A percentile compares a stretch with the other conserved stretches of the same genome.
phyloP scores from a whole-genome alignment of 2,113 vertebrate species.

The Glareola pratincola region DNA sequence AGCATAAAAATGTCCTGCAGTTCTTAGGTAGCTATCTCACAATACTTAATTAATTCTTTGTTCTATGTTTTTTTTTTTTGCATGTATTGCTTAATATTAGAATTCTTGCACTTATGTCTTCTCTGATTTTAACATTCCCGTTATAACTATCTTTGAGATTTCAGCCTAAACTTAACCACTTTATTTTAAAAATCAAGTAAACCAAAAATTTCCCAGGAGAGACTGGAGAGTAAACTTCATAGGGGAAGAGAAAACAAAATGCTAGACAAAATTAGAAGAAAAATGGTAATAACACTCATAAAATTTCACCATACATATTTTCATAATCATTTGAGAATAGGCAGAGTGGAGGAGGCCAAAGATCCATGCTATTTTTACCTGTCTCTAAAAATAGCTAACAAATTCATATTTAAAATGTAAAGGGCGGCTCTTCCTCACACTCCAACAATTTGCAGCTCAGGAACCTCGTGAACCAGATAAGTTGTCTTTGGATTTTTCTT shows the following conservation, averaged over 20 bases:
- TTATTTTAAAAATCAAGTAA: not conserved
- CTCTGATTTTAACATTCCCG: not conserved
- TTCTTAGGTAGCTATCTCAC: not conserved
- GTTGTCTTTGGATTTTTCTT: not conserved
- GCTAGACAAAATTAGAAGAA: not conserved
- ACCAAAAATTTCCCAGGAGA: not conserved
- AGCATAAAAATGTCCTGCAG: not conserved
- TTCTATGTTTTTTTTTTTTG: not conserved
- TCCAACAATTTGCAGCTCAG: not conserved
- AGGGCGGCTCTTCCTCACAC: not conserved
- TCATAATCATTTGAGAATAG: not conserved
- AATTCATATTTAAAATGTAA: not conserved
- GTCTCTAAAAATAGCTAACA: not conserved
- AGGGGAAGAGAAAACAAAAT: not conserved
- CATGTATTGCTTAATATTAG: not conserved
- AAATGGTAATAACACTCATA: not conserved
- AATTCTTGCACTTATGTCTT: not conserved
- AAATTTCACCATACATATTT: not conserved
- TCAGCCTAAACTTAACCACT: not conserved
- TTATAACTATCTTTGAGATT: not conserved
- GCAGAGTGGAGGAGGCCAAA: not conserved
- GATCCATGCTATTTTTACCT: not conserved
- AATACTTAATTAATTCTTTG: not conserved
- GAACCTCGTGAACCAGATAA: not conserved
- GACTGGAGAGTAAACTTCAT: fast-evolving